A percentile compares a stretch with the other conserved stretches of the same genome.
phyloP scores from a whole-genome alignment of 2,113 vertebrate species.

The Gymnarchus niloticus region DNA sequence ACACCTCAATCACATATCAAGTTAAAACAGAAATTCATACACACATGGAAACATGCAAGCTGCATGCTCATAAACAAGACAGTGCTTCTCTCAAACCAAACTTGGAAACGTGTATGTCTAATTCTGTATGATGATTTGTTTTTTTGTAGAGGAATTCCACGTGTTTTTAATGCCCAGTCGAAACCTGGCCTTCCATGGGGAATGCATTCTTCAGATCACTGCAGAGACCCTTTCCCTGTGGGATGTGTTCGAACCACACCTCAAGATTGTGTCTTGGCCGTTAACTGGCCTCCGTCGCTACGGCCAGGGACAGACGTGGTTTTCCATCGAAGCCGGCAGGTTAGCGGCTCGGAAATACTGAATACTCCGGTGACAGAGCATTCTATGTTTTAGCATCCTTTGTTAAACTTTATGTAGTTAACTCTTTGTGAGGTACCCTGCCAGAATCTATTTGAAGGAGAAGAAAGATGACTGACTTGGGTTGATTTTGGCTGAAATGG shows the following conservation, averaged over 20 bases:
- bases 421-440: too few species aligned
- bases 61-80: too few species aligned
- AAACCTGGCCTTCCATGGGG: constrained; percentile 76
- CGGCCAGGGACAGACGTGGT: constrained; percentile 72
- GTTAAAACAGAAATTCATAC: too few species aligned
- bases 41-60: too few species aligned
- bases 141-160: constrained; percentile 78
- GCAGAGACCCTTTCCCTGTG: constrained; percentile 75
- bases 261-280: constrained; percentile 74
- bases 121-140: constrained; percentile 51
- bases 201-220: constrained; percentile 79
- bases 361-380: too few species aligned
- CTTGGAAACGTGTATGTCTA: constrained; percentile 22
- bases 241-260: constrained; percentile 72
- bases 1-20: background rate
- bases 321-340: constrained; percentile 81
- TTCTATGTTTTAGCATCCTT: too few species aligned
- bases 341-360: too few species aligned
- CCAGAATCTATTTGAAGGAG: too few species aligned
- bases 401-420: too few species aligned
- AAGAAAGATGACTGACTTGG: too few species aligned
- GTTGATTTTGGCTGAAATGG: too few species aligned
- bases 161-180: constrained; percentile 80
- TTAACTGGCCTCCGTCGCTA: constrained; percentile 72
- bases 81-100: background rate